These are phyloP conservation scores for Megaleporinus macrocephalus DNA, from an alignment of 2,113 vertebrate species.

Conservation along the genomic window DNA sequence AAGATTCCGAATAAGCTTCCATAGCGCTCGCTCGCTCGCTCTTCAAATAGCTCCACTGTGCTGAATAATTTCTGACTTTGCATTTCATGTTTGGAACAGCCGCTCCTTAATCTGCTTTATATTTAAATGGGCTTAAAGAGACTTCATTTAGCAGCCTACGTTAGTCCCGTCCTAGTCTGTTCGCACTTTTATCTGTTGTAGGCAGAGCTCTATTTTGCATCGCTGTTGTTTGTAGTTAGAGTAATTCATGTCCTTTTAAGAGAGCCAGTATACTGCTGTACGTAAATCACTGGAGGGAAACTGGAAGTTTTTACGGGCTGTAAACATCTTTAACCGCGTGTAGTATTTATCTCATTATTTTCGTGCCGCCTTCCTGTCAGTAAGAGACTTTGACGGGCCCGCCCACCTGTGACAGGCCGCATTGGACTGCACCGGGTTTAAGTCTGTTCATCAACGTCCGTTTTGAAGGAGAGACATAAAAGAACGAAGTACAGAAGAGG, in stretches of 20 bases:
- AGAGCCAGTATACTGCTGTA: slow-evolving; percentile 62
- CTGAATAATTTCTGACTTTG: slow-evolving; percentile 71
- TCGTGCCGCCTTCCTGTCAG: slow-evolving; percentile 60
- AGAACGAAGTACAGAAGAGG: background rate
- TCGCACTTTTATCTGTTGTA: background rate
- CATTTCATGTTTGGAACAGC: slow-evolving; percentile 68
- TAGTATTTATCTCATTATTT: slow-evolving; percentile 76
- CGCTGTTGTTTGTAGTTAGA: slow-evolving; percentile 51
- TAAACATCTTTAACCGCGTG: slow-evolving; percentile 71
- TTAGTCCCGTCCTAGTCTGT: slow-evolving; percentile 56
- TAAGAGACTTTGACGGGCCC: slow-evolving; percentile 68
- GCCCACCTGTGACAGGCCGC: slow-evolving; percentile 39
- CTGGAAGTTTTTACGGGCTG: slow-evolving; percentile 72
- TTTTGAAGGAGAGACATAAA: slow-evolving; percentile 12
- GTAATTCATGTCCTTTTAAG: slow-evolving; percentile 38
- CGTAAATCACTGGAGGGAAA: slow-evolving; percentile 74
- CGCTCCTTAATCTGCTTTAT: slow-evolving; percentile 76
- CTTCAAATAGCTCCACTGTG: slow-evolving; percentile 25
- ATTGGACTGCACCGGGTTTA: slow-evolving; percentile 4
- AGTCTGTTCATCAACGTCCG: slow-evolving; percentile 1
- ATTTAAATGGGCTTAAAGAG: slow-evolving; percentile 70
- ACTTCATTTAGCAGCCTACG: slow-evolving; percentile 64
- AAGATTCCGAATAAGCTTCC: slow-evolving; percentile 47
- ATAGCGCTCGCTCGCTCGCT: slow-evolving; percentile 5
- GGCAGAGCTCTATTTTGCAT: slow-evolving; percentile 68